Evolutionary conservation across 2,113 vertebrate species (phyloP).

Genomic region (Catharus bicknelli): DNA sequence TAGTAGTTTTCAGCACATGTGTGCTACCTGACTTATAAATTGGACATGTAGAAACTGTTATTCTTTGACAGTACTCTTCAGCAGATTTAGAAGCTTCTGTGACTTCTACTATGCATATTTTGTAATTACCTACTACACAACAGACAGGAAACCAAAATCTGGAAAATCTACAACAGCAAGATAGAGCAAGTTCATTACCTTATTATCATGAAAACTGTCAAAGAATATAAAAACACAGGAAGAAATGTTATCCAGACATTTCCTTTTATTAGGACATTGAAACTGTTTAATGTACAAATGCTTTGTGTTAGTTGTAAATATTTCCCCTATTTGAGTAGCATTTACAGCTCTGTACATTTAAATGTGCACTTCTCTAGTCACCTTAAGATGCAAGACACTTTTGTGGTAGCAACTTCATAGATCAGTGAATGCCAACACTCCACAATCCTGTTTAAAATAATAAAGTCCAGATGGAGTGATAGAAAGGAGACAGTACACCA

Average conservation of each 20-base stretch:
- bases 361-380: conserved; percentile 21
- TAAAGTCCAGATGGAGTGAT: conserved; percentile 72
- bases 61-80: not conserved
- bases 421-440: conserved; percentile 41
- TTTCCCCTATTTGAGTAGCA: conserved; percentile 14
- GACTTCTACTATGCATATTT: not conserved
- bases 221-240: not conserved
- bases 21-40: not conserved
- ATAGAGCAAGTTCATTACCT: not conserved
- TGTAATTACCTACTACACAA: not conserved
- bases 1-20: not conserved
- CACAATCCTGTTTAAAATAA: conserved; percentile 67
- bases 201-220: not conserved
- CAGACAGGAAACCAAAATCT: not conserved
- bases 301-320: conserved; percentile 27
- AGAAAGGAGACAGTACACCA: conserved; percentile 57
- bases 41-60: not conserved
- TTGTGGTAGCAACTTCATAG: conserved; percentile 27
- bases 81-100: not conserved
- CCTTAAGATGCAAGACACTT: conserved; percentile 21
- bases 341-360: conserved; percentile 22
- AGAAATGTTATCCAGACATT: not conserved
- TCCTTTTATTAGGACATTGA: conserved; percentile 37
- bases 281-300: conserved; percentile 27
- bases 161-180: not conserved